Evolutionary conservation across 2,797 vertebrate species (phyloP).

Genomic region (Taeniopygia guttata): DNA sequence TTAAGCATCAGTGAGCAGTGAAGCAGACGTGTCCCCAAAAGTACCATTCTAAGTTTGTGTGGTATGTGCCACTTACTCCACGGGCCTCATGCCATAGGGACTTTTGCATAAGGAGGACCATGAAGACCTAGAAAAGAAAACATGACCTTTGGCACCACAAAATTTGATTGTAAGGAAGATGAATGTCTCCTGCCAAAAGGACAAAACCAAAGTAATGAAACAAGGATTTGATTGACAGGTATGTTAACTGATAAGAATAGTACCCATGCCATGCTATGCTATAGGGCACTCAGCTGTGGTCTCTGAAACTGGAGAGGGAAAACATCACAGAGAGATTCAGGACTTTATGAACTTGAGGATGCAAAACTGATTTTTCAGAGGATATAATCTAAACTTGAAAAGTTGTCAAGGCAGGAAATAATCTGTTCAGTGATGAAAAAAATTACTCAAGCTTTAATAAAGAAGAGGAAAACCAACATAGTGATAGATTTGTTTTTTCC

Average conservation of each 20-base stretch:
- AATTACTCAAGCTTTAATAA: background rate
- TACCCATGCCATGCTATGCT: background rate
- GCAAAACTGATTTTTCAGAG: background rate
- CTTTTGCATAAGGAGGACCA: background rate
- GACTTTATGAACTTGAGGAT: background rate
- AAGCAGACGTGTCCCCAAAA: background rate
- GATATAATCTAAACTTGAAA: background rate
- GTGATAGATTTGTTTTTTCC: background rate
- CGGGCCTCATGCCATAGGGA: background rate
- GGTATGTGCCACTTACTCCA: background rate
- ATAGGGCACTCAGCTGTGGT: background rate
- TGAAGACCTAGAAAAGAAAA: background rate
- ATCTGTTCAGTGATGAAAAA: background rate
- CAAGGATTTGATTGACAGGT: slow-evolving; percentile 44
- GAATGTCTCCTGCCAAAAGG: slow-evolving; percentile 3
- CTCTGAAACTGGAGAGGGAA: background rate
- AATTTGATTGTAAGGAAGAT: slow-evolving; percentile 35
- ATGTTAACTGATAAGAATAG: slow-evolving; percentile 11
- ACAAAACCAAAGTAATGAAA: slow-evolving; percentile 40
- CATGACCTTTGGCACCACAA: background rate
- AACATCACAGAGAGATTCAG: background rate
- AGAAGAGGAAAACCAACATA: background rate
- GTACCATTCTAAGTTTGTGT: background rate
- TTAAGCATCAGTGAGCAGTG: slow-evolving; percentile 7
- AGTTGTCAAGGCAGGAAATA: background rate